These are phyloP conservation scores for Aix galericulata DNA, from an alignment of 2,113 vertebrate genomes.

Conservation along the genomic window DNA sequence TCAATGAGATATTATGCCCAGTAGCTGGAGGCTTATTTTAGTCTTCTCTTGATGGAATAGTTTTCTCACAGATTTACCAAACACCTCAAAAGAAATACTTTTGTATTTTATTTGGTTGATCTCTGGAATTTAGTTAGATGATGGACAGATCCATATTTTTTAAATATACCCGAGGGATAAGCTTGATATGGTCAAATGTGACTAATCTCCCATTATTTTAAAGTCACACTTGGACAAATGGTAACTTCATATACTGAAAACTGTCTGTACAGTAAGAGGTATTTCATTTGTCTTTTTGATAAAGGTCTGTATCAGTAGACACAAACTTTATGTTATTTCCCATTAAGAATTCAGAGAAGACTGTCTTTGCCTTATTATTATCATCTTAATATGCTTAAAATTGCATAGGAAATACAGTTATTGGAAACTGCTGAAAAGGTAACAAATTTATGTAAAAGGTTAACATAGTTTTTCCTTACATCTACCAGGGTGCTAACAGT, in stretches of 20 bases:
- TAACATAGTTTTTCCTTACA: not conserved
- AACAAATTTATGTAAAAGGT: not conserved
- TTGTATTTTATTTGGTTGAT: not conserved
- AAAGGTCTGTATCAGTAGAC: not conserved
- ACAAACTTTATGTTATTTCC: not conserved
- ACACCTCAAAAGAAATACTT: not conserved
- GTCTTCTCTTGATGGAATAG: not conserved
- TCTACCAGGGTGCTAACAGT: fast-evolving
- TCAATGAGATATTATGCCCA: not conserved
- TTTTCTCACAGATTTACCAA: not conserved
- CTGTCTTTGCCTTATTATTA: not conserved
- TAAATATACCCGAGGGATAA: not conserved
- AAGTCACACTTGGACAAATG: not conserved
- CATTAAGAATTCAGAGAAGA: not conserved
- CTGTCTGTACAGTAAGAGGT: not conserved
- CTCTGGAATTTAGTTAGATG: not conserved
- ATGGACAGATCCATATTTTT: not conserved
- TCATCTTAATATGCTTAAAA: not conserved
- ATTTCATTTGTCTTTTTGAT: not conserved
- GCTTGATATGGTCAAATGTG: not conserved
- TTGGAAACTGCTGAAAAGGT: not conserved
- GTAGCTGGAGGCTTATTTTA: not conserved
- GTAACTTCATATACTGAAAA: not conserved
- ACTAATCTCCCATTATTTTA: not conserved
- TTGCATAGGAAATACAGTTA: not conserved